A percentile compares a stretch with the other conserved stretches of the same genome.
phyloP scores from a whole-genome alignment of 2,888 invertebrate species.

The Herminia tarsipennalis region DNA sequence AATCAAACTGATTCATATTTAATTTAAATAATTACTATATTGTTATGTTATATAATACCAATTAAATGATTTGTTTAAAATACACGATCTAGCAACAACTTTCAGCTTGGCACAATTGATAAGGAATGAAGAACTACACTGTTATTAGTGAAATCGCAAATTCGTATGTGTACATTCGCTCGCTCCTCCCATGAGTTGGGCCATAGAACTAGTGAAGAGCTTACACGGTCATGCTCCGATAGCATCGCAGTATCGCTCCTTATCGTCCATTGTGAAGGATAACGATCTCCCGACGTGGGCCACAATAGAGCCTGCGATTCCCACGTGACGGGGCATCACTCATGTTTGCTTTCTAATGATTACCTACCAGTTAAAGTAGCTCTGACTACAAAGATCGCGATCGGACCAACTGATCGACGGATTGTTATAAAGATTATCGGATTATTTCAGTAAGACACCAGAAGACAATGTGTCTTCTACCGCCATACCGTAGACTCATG shows the following conservation, averaged over 20 bases:
- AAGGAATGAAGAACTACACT: too few species aligned
- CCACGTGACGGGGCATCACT: slow-evolving; percentile 41
- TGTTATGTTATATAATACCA: too few species aligned
- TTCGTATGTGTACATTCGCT: neutral
- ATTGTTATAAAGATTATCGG: neutral
- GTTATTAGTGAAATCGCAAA: too few species aligned
- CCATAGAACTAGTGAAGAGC: slow-evolving; percentile 50
- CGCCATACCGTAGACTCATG: too few species aligned
- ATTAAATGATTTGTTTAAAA: too few species aligned
- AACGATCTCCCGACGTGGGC: slow-evolving; percentile 57
- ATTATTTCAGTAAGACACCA: neutral
- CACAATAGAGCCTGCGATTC: slow-evolving; percentile 53
- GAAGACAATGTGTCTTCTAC: too few species aligned
- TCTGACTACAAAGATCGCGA: slow-evolving; percentile 3
- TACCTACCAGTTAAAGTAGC: slow-evolving; percentile 6
- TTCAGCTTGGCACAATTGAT: too few species aligned
- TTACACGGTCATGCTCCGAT: slow-evolving; percentile 60
- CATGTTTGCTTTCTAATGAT: slow-evolving; percentile 54
- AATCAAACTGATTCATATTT: too few species aligned
- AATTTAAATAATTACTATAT: too few species aligned
- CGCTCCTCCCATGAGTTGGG: slow-evolving; percentile 13
- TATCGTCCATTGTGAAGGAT: slow-evolving; percentile 74
- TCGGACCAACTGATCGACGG: too few species aligned
- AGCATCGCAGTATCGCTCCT: slow-evolving; percentile 65
- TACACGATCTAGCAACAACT: too few species aligned